Percentiles rank a stretch among this genome's conserved stretches.
Conservation (phyloP, 2,113 vertebrate genomes). For the Mellivora capensis region DNA sequence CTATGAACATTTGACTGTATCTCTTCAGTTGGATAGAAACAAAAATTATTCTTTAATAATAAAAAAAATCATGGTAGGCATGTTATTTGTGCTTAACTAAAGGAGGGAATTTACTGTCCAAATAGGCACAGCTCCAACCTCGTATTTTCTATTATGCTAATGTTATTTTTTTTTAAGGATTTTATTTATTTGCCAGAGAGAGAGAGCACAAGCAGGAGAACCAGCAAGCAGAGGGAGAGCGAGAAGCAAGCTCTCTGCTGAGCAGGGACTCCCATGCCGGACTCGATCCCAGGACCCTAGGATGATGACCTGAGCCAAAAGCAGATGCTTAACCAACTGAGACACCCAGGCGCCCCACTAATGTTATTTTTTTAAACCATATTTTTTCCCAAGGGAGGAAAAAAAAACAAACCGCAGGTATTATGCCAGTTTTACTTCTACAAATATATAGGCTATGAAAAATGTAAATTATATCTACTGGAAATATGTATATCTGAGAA, state of each 20-base stretch:
- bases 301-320: too few relatives aligned
- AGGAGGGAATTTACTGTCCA: neutral
- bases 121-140: neutral
- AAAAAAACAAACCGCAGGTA: neutral
- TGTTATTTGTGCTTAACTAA: neutral
- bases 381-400: neutral
- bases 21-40: neutral
- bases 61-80: neutral
- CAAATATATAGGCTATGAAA: conserved; percentile 1
- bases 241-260: too few relatives aligned
- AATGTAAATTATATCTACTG: conserved; percentile 41
- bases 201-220: too few relatives aligned
- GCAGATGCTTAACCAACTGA: too few relatives aligned
- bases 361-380: neutral
- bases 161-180: neutral
- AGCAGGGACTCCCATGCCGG: too few relatives aligned
- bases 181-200: too few relatives aligned
- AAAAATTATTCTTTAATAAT: neutral
- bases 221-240: too few relatives aligned
- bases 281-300: too few relatives aligned
- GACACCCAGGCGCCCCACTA: neutral
- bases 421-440: neutral
- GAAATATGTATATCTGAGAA: conserved; percentile 15
- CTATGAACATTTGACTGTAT: neutral
- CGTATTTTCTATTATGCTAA: neutral